These are phyloP conservation scores for Lepas anatifera DNA, from an alignment of 2,888 invertebrate species.

Conservation along the genomic window DNA sequence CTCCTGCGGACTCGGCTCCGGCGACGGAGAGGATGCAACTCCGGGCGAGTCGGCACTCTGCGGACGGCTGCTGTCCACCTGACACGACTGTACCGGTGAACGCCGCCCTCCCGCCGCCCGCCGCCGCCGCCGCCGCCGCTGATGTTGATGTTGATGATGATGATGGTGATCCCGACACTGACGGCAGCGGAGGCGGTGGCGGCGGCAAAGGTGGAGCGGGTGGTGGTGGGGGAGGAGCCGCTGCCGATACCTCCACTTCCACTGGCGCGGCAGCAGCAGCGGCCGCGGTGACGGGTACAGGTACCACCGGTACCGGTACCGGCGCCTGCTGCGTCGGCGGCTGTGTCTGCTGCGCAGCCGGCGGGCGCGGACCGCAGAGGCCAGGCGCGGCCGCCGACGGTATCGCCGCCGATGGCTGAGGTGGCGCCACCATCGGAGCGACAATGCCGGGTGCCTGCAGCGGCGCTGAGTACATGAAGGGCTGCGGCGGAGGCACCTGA, in stretches of 20 bases:
- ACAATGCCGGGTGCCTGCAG: not conserved
- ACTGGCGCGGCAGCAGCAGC: not conserved
- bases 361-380: not conserved
- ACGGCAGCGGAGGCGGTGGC: not conserved
- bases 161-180: not conserved
- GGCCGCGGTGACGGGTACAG: not conserved
- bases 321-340: not conserved
- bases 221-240: not conserved
- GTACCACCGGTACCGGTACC: not conserved
- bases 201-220: not conserved
- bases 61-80: conserved; percentile 7
- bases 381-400: not conserved
- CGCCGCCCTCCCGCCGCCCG: not conserved
- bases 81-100: conserved; percentile 1
- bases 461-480: not conserved
- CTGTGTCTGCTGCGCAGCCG: not conserved
- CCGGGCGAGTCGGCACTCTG: not conserved
- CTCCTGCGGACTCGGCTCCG: no score
- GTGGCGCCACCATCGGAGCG: not conserved
- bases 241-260: no score
- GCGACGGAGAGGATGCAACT: not conserved
- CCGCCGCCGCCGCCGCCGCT: not conserved
- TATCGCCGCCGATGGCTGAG: not conserved
- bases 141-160: not conserved
- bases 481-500: not conserved